Evolutionary conservation across 2,888 invertebrate species (phyloP).

Genomic region (Ectobius pallidus): DNA sequence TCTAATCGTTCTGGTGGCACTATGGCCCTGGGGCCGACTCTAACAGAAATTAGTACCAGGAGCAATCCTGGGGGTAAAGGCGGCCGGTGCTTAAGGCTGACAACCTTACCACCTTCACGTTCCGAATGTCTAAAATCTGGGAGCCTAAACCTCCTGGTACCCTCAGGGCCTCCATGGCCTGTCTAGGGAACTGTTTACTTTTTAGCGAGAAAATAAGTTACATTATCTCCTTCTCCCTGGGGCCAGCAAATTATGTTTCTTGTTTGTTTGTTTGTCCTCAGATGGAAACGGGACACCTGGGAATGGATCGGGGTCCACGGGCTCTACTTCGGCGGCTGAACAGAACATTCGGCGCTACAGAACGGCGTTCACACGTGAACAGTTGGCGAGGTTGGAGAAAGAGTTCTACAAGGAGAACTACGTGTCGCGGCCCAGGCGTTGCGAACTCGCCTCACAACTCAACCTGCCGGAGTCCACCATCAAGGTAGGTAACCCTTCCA

Average conservation of each 20-base stretch:
- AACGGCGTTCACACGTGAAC: slow-evolving; percentile 96
- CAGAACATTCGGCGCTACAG: slow-evolving; percentile 86
- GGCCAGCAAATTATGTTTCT: background rate
- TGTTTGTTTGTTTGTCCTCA: background rate
- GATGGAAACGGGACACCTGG: background rate
- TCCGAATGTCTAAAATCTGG: too few species aligned
- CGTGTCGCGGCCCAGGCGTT: slow-evolving; percentile 91
- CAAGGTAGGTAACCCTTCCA: slow-evolving; percentile 89
- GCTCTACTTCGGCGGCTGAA: slow-evolving; percentile 52
- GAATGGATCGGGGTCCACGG: background rate
- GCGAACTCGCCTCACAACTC: slow-evolving; percentile 91
- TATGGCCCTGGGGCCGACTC: too few species aligned
- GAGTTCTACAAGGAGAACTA: slow-evolving; percentile 98
- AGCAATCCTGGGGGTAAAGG: too few species aligned
- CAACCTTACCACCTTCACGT: too few species aligned
- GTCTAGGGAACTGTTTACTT: too few species aligned
- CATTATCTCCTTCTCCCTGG: too few species aligned
- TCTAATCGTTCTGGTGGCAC: too few species aligned
- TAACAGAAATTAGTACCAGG: too few species aligned
- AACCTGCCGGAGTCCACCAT: slow-evolving; percentile 97
- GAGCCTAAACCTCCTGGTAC: too few species aligned
- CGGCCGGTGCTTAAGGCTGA: too few species aligned
- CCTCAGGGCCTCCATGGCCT: too few species aligned
- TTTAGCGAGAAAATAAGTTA: too few species aligned
- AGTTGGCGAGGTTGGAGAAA: slow-evolving; percentile 88